Conservation (phyloP, 1,140 invertebrate species). For the Brachionus koreanus region DNA sequence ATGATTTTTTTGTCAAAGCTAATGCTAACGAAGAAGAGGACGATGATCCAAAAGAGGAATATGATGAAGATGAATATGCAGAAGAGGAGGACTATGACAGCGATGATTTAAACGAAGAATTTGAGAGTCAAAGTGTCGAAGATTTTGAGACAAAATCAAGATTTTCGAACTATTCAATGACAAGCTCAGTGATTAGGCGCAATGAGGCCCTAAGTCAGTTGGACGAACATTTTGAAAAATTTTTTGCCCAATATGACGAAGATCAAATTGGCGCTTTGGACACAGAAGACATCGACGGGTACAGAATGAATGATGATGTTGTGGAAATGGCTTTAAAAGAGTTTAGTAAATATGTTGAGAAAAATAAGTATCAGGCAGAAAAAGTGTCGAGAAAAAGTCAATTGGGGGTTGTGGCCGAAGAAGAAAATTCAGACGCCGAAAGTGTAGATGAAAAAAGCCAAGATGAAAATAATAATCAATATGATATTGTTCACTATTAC, state of each 20-base stretch:
- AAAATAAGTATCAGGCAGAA: conserved; percentile 28
- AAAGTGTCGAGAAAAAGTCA: neutral
- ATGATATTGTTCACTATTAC: conserved; percentile 60
- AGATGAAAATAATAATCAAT: conserved; percentile 50
- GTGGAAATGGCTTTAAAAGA: conserved; percentile 57
- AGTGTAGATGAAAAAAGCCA: conserved; percentile 63
- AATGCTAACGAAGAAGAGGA: conserved; percentile 50
- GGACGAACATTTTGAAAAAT: conserved; percentile 86
- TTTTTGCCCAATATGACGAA: conserved; percentile 76
- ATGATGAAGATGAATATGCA: conserved; percentile 45
- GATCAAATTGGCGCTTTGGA: conserved; percentile 81
- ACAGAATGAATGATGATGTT: conserved; percentile 65
- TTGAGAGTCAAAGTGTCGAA: conserved; percentile 5
- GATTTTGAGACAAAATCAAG: conserved; percentile 69
- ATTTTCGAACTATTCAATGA: conserved; percentile 90
- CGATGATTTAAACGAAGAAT: conserved; percentile 36
- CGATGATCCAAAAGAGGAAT: conserved; percentile 54
- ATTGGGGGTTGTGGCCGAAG: neutral
- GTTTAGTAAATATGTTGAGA: conserved; percentile 30
- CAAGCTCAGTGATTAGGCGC: conserved; percentile 79
- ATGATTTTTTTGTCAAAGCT: conserved; percentile 79
- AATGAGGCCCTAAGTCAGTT: conserved; percentile 76
- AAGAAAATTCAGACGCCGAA: conserved; percentile 39
- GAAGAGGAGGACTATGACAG: conserved; percentile 6
- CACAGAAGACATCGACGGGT: conserved; percentile 80